phyloP scores from a whole-genome alignment of 2,888 invertebrate genomes.

The Sussaba pulchella region DNA sequence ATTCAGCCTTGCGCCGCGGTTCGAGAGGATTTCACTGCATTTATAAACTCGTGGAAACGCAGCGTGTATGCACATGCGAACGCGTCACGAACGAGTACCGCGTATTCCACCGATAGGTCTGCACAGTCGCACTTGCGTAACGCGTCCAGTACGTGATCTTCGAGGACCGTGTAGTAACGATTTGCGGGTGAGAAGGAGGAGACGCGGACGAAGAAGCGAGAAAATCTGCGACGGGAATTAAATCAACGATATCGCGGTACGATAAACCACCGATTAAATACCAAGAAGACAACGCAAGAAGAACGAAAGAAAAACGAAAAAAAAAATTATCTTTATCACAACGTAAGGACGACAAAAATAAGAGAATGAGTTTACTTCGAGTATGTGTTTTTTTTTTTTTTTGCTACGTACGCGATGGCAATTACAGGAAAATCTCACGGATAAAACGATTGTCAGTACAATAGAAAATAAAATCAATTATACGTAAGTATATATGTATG shows the following conservation, averaged over 20 bases:
- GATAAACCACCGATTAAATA: constrained; percentile 22
- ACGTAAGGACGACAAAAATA: neutral
- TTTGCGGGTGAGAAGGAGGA: neutral
- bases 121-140: constrained; percentile 3
- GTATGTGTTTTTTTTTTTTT: too few species aligned
- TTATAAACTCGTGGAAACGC: neutral
- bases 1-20: constrained; percentile 8
- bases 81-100: constrained; percentile 4
- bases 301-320: neutral
- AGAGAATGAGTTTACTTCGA: too few species aligned
- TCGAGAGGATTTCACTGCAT: neutral
- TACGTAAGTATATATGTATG: too few species aligned
- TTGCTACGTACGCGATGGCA: too few species aligned
- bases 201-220: neutral
- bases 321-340: constrained; percentile 1
- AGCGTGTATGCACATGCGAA: neutral
- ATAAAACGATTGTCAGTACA: too few species aligned
- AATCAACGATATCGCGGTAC: constrained; percentile 13
- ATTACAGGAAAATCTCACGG: too few species aligned
- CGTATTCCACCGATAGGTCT: neutral
- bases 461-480: too few species aligned
- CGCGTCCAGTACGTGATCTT: neutral
- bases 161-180: too few species aligned
- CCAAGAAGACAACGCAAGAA: neutral
- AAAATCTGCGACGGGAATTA: neutral